Evolutionary conservation across 2,888 invertebrate species (phyloP).

Genomic region (Marasmarcha lunaedactyla): DNA sequence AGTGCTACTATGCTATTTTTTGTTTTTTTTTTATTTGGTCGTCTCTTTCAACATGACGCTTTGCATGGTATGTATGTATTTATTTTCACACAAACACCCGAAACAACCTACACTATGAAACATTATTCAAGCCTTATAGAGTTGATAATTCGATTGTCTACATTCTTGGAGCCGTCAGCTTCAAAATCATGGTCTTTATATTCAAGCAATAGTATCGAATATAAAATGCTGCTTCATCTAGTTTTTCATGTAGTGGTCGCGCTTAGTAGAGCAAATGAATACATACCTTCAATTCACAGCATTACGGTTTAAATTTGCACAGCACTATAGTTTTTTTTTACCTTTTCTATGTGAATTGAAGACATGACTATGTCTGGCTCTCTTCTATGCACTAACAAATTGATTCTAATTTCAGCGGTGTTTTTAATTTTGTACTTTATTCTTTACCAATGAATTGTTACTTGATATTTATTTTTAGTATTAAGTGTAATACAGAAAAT

Average conservation of each 20-base stretch:
- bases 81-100: no score
- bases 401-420: slow-evolving; percentile 7
- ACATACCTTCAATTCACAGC: slow-evolving; percentile 66
- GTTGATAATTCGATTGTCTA: slow-evolving; percentile 28
- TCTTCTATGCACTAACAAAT: slow-evolving; percentile 29
- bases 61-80: no score
- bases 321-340: slow-evolving; percentile 24
- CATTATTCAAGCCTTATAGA: slow-evolving; percentile 23
- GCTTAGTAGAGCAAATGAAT: slow-evolving; percentile 59
- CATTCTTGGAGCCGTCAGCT: no score
- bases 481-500: no score
- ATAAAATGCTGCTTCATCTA: no score
- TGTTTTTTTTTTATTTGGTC: no score
- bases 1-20: no score
- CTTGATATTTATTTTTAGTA: no score
- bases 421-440: neutral
- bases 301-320: slow-evolving; percentile 31
- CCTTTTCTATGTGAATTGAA: slow-evolving; percentile 48
- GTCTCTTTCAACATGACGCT: no score
- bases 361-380: slow-evolving; percentile 67
- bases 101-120: neutral
- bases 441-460: neutral
- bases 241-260: slow-evolving; percentile 60
- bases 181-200: no score
- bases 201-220: no score